These are phyloP conservation scores for Strigops habroptila DNA, from an alignment of 2,113 vertebrate genomes.

Conservation along the genomic window DNA sequence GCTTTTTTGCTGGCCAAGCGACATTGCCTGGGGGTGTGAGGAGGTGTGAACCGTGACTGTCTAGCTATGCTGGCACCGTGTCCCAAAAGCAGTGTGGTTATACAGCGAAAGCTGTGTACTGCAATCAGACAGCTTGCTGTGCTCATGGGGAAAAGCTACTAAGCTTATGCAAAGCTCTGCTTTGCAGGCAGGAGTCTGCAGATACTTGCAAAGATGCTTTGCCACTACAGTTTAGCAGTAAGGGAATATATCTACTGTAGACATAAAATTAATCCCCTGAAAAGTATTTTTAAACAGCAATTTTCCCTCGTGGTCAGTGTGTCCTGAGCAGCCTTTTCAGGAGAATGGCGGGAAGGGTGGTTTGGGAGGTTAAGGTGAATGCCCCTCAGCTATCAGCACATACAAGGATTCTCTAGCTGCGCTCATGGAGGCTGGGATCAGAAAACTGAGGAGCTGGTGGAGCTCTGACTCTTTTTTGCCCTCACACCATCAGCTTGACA, in stretches of 20 bases:
- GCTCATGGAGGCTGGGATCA: background rate
- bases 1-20: background rate
- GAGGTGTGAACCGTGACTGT: constrained; percentile 19
- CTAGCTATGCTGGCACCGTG: background rate
- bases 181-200: background rate
- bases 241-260: background rate
- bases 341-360: background rate
- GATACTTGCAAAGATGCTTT: background rate
- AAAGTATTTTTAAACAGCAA: background rate
- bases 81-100: background rate
- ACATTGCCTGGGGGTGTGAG: background rate
- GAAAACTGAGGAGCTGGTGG: background rate
- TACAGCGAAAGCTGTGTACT: background rate
- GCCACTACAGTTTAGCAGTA: background rate
- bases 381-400: background rate
- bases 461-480: background rate
- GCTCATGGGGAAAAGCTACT: background rate
- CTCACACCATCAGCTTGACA: background rate
- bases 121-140: constrained; percentile 1
- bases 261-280: background rate
- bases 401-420: background rate
- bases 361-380: background rate
- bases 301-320: background rate
- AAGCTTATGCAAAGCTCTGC: constrained; percentile 9
- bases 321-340: background rate